Evolutionary conservation across 2,113 vertebrate species (phyloP).

Genomic region (Atrichornis clamosus): DNA sequence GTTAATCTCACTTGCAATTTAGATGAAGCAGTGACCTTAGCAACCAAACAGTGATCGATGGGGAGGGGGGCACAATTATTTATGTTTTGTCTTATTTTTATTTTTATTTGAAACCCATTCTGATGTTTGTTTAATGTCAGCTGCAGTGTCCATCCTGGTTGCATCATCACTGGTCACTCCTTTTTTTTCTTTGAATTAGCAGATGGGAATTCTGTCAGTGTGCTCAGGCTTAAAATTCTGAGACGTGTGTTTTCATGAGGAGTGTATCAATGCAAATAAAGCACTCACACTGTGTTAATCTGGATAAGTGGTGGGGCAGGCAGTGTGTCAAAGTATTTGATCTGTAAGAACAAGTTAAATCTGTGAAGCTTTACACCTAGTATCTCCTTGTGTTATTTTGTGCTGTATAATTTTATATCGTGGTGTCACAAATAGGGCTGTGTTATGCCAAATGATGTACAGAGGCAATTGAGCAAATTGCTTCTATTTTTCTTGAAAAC

Average conservation of each 20-base stretch:
- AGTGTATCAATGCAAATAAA: not conserved
- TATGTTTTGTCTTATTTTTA: not conserved
- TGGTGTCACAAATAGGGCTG: not conserved
- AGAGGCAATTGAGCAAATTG: not conserved
- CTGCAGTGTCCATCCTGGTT: not conserved
- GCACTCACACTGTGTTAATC: not conserved
- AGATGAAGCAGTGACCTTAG: conserved; percentile 9
- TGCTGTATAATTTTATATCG: not conserved
- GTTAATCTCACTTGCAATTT: conserved; percentile 29
- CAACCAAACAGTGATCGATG: not conserved
- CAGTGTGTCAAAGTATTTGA: not conserved
- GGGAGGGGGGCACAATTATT: not conserved
- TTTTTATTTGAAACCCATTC: not conserved
- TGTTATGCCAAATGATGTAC: not conserved
- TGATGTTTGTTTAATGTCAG: not conserved
- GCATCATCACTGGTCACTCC: not conserved
- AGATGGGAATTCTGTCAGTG: not conserved
- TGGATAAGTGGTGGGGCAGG: not conserved
- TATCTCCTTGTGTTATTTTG: not conserved
- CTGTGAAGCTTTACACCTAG: not conserved
- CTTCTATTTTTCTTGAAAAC: not conserved
- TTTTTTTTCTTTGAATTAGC: not conserved
- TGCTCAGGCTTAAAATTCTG: not conserved
- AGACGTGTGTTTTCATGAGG: not conserved
- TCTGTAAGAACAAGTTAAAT: not conserved